These are phyloP conservation scores for Colius striatus DNA, from an alignment of 2,113 vertebrate genomes.

Conservation along the genomic window DNA sequence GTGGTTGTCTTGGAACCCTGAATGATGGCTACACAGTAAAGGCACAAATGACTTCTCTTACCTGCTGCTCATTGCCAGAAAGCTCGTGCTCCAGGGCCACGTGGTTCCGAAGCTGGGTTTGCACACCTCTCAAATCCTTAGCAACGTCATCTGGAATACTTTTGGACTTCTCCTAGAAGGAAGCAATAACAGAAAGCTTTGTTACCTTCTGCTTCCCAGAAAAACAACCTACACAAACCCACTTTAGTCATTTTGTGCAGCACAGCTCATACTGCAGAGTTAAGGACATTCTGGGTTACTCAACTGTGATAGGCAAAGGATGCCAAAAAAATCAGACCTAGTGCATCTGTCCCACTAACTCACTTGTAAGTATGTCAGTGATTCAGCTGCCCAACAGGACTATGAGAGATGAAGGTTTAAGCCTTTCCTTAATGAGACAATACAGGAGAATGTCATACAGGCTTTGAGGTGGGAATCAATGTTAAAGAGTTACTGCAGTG, in stretches of 20 bases:
- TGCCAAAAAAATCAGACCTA: not conserved
- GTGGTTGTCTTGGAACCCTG: not conserved
- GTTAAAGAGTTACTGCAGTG: not conserved
- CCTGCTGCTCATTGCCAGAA: conserved; percentile 80
- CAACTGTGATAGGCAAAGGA: not conserved
- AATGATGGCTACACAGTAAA: not conserved
- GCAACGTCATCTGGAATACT: conserved; percentile 85
- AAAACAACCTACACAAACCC: not conserved
- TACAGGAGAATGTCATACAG: not conserved
- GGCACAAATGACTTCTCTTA: conserved; percentile 1
- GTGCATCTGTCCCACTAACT: not conserved
- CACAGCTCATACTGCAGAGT: not conserved
- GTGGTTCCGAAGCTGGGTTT: conserved; percentile 84
- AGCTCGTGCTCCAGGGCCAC: conserved; percentile 83
- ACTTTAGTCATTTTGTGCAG: not conserved
- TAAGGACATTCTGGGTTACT: not conserved
- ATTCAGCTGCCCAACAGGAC: not conserved
- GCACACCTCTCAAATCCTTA: conserved; percentile 81
- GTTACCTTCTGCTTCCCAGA: not conserved
- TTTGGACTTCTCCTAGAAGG: conserved; percentile 81
- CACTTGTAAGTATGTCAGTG: not conserved
- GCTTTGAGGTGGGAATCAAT: not conserved
- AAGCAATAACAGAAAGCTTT: not conserved
- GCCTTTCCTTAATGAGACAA: not conserved
- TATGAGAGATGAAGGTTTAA: not conserved